These are phyloP conservation scores for Blastobasis lacticolella DNA, from an alignment of 2,888 invertebrate genomes.

Conservation along the genomic window DNA sequence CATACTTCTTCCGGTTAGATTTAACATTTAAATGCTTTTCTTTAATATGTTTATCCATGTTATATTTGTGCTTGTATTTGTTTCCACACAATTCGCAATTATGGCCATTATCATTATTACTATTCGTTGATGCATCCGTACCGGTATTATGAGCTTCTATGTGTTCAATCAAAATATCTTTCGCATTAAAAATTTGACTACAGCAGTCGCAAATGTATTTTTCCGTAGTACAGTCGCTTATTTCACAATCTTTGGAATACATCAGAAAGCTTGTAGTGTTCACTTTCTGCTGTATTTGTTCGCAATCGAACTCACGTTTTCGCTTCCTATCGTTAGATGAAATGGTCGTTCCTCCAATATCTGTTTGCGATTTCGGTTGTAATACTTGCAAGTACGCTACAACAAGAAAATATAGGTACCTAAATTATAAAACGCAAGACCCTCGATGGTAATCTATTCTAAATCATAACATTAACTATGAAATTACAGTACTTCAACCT, in stretches of 20 bases:
- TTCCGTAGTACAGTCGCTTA: background rate
- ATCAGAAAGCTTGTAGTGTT: background rate
- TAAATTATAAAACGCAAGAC: no score
- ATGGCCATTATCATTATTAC: slow-evolving; percentile 2
- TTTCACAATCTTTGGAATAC: background rate
- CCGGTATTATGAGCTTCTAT: background rate
- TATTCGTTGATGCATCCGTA: background rate
- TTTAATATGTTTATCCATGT: background rate
- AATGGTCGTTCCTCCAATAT: background rate
- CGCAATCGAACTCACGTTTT: background rate
- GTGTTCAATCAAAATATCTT: background rate
- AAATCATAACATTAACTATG: no score
- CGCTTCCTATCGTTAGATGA: background rate
- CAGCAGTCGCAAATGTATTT: slow-evolving; percentile 1
- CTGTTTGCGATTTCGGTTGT: background rate
- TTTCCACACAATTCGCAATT: background rate
- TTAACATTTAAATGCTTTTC: background rate
- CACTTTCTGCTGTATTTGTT: background rate
- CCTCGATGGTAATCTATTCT: no score
- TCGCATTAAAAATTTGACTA: background rate
- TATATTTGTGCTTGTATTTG: background rate
- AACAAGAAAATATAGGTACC: no score
- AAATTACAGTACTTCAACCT: no score
- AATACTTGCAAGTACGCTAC: no score
- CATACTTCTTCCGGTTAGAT: background rate